These are phyloP conservation scores for Hypomecis atomaria DNA, from an alignment of 2,888 invertebrate genomes.

Conservation along the genomic window DNA sequence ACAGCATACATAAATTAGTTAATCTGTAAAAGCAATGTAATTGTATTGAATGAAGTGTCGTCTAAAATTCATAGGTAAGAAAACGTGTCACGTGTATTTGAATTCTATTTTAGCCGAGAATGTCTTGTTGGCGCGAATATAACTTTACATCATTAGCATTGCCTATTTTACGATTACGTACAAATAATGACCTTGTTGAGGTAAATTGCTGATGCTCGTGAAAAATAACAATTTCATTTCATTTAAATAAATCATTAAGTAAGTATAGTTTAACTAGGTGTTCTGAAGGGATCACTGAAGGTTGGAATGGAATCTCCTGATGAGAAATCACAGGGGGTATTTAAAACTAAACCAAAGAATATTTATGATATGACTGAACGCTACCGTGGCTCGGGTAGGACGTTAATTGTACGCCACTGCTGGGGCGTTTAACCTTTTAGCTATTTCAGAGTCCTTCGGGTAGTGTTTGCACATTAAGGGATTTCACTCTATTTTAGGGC, in stretches of 20 bases:
- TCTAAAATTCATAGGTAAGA: conserved; percentile 4
- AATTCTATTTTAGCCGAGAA: conserved; percentile 15
- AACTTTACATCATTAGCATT: conserved; percentile 9
- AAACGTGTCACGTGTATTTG: conserved; percentile 15
- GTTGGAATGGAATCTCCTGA: too few relatives aligned
- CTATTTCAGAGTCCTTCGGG: too few relatives aligned
- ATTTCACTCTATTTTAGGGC: too few relatives aligned
- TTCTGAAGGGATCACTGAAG: too few relatives aligned
- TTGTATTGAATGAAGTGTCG: background rate
- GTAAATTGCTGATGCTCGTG: background rate
- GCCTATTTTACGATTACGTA: background rate
- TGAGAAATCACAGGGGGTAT: too few relatives aligned
- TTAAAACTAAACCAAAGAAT: too few relatives aligned
- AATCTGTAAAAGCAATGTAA: background rate
- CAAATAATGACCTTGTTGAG: background rate
- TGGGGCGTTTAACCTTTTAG: too few relatives aligned
- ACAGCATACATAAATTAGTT: background rate
- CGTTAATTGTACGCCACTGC: too few relatives aligned
- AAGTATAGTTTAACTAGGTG: too few relatives aligned
- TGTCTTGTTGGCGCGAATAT: conserved; percentile 12
- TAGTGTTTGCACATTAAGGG: too few relatives aligned
- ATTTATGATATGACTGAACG: too few relatives aligned
- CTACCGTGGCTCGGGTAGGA: too few relatives aligned
- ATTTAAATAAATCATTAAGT: background rate
- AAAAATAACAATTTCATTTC: background rate